Evolutionary conservation across 2,113 vertebrate species (phyloP).

Genomic region (Cottus gobio): DNA sequence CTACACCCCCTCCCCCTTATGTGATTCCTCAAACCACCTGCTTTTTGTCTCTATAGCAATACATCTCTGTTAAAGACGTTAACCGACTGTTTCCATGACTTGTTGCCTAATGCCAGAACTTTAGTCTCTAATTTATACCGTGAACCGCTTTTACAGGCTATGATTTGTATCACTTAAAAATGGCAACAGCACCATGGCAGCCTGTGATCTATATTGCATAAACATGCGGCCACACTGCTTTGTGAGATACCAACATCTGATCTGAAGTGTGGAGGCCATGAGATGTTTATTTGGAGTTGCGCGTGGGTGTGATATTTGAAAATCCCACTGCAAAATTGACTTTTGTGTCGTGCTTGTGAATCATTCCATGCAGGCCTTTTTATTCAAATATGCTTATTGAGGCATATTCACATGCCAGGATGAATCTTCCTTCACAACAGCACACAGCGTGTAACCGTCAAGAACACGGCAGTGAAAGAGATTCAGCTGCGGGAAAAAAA

Average conservation of each 20-base stretch:
- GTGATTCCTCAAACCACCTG: neutral
- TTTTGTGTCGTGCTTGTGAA: constrained; percentile 52
- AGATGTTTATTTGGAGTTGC: constrained; percentile 59
- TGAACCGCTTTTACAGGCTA: constrained; percentile 27
- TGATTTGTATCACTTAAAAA: constrained; percentile 36
- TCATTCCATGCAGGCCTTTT: constrained; percentile 54
- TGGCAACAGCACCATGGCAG: constrained; percentile 20
- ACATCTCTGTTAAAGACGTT: neutral
- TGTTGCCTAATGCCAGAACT: constrained; percentile 9
- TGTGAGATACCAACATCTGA: constrained; percentile 53
- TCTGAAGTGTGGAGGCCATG: constrained; percentile 48
- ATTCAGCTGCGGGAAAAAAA: constrained; percentile 37
- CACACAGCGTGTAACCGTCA: constrained; percentile 37
- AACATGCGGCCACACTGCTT: constrained; percentile 16
- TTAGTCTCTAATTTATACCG: constrained; percentile 27
- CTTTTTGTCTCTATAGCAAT: neutral
- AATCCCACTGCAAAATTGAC: constrained; percentile 49
- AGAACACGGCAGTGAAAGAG: constrained; percentile 34
- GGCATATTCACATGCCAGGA: constrained; percentile 56
- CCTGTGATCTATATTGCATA: constrained; percentile 49
- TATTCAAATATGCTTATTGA: constrained; percentile 56
- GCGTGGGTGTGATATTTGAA: constrained; percentile 63
- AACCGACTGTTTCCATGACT: constrained; percentile 17
- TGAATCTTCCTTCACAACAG: constrained; percentile 54
- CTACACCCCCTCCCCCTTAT: too few relatives aligned